Base-by-base conservation (phyloP, 2,888 invertebrate genomes). In the Sinodicranocentrus sp. region DNA sequence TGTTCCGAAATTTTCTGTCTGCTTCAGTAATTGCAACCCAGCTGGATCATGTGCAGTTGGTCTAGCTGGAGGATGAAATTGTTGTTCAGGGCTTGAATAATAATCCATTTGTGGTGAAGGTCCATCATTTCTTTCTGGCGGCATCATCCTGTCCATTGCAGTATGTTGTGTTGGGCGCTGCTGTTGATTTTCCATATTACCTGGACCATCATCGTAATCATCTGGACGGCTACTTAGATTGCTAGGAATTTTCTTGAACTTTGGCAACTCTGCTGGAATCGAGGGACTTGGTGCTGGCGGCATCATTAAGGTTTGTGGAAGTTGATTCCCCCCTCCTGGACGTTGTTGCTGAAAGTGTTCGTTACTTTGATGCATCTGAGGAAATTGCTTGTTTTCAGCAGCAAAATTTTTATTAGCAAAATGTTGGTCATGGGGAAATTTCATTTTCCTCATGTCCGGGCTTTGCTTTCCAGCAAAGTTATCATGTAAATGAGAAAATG, bases 1-100 rank as follows among this genome's bases (percentile, higher is more conserved):
- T 52, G 78, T 75, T 21, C 88, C 88, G 72, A 86, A 88, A 65
- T 88, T 88, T 57, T 86, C 59, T 0, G 88, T 87, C 21, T 80
- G 71, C 71, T 87, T 85, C 10, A 87, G 44, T 72, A 88, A 78
- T 63, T 85, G 84, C 1, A 88, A 33, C 0, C 88, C 88, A n/a
- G 85, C 86, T 0, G 88, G 88, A 25, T 82, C 82, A 17, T 44
- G 10, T 77, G 33, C 52, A 15, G 39, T n/a, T n/a, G n/a, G n/a
- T n/a, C n/a, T n/a, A n/a, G 44, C 6, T 78, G 28, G 17, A 2
- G 26, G n/a, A n/a, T n/a, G 39, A 39, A 8, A 39, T 39, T 54
- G 71, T n/a, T 3, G 28, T 72, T 39, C 72, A 17, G 57, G 72
- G 13, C 39, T 72, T 1, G 5, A 17, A n/a, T 23, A 15, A 19